Base-by-base conservation (phyloP, 2,888 invertebrate species). In the Torymus auratus region DNA sequence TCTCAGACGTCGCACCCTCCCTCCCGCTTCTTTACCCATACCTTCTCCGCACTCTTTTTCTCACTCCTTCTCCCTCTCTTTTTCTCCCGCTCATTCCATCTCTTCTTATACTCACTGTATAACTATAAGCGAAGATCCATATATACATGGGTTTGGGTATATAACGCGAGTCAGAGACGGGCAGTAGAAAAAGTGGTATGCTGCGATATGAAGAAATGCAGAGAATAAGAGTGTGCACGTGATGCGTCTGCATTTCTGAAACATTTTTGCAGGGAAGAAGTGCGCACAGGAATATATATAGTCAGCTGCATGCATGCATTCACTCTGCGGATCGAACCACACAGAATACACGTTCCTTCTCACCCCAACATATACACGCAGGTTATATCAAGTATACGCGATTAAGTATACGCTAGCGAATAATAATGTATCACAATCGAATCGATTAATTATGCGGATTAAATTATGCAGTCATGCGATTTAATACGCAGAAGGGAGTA, bases 221-320 rank as follows among this genome's bases (percentile, higher is more conserved):
- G 28, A 28, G 3, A 41, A 50, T 10, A 50, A 2, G 23, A 1
- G 41, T 58, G 61, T 82, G 28, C 28, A 28, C 28, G 83, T 85
- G 86, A 84, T 83, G 83, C 84, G 84, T 86, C 87, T 84, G 86
- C 85, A 82, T 85, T 88, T 86, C 84, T 81, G 77, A 85, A 85
- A 85, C 86, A 86, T 86, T 85, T 85, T 78, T 76, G 52, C 76
- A 75, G 60, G 65, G 68, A 28, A 28, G 28, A 28, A 28, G 80
- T 75, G 71, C 77, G 78, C 53, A n/a, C n/a, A n/a, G 61, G 20
- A n/a, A 2, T 20, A 12, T 10, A 20, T 61, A 61, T 61, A 23
- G 23, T 3, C 0, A 61, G 15, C 10, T n/a, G 17, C 4, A 3
- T 11, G 17, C 4, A 3, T 11, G 10, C 10, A 60, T 15, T 60